Base-by-base conservation (phyloP, 2,797 vertebrate genomes). In the Mormyrops boulengeri region DNA sequence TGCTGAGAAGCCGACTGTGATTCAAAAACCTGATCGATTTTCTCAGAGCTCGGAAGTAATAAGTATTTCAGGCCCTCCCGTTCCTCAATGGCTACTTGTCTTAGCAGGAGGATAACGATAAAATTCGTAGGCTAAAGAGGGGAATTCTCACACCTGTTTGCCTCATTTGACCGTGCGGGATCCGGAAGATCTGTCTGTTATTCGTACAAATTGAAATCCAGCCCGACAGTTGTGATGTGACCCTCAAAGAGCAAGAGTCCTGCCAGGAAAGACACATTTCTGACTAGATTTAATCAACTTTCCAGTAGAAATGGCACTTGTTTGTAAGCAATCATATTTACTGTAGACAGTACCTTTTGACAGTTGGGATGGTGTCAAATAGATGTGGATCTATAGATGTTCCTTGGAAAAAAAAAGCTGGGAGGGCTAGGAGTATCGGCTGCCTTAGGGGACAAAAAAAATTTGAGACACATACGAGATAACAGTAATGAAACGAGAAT, bases 31-130 rank as follows among this genome's bases (percentile, higher is more conserved):
- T 34, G 73, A 77, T 84, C 69, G 84, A 44, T 69, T 62, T 85
- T 52, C 17, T 69, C 84, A 41, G 84, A 89, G 60, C 84, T 89
- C 62, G 66, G 84, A 62, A 30, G 38, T 53, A 85, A 49, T 60
- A 62, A 85, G 53, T 86, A 86, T 52, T 86, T 47, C 38, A 85
- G 5, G 57, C 34, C 52, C 41, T 34, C 14, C 52, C 26, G 41
- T 57, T 85, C 55, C 88, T 85, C 19, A 38, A 69, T 26, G 41
- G 87, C 60, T 57, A 4, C 52, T 47, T 89, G 38, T 38, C 52
- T 62, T 49, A 22, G 60, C 7, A 38, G 60, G 60, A 62, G 84
- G 57, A 87, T 47, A 77, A 87, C 5, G 60, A 69, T 69, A 53
- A 88, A 69, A 88, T n/a, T 87, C 6, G 2, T 2, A 57, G 86